Evolutionary conservation across 2,888 invertebrate genomes (phyloP), one percentile per base, ranked within the genome.

Genomic region (Epinotia demarniana): DNA sequence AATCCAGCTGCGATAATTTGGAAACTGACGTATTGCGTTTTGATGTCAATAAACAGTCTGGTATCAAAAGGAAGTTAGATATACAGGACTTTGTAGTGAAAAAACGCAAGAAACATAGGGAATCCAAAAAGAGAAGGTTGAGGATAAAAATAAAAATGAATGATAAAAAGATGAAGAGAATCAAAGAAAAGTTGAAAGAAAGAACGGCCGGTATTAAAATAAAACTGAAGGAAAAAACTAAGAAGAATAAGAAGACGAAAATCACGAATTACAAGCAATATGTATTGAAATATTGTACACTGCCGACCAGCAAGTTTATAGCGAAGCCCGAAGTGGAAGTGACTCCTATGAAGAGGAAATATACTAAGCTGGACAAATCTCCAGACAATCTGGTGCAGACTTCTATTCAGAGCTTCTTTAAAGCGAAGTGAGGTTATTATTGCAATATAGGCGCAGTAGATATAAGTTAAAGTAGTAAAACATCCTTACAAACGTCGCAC

Each of bases 391-490:
- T 91, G 2, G 84, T 88, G 9, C 93, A 93, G 72, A 92, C 88
- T 0, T 89, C 89, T 0, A 86, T 93, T 23, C 81, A 87, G 6
- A 90, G 79, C 33, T 93, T 92, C 77, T 92, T 93, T 66, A 89
- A 86, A 77, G 33, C 81, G 0, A 84, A 81, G 53, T 16, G 77
- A 1, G 16, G 11, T 46, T 8, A 16, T 1, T 39, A 39, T 9
- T 39, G 33, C 39, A 39, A 39, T 39, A 39, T 9, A 39, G 39
- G 1, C 39, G 9, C 39, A 39, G 33, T 33, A 3, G 3, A 27
- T 27, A 27, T 27, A 27, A 3, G 3, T 27, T 27, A 27, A 27
- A 27, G 23, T 27, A 27, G 23, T 27, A 27, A 27, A 27, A 3
- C 23, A 27, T 27, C 23, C 23, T 27, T 27, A 23, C 33, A 33